Conservation (phyloP, 2,113 vertebrate genomes). For the Ptyas mucosa region DNA sequence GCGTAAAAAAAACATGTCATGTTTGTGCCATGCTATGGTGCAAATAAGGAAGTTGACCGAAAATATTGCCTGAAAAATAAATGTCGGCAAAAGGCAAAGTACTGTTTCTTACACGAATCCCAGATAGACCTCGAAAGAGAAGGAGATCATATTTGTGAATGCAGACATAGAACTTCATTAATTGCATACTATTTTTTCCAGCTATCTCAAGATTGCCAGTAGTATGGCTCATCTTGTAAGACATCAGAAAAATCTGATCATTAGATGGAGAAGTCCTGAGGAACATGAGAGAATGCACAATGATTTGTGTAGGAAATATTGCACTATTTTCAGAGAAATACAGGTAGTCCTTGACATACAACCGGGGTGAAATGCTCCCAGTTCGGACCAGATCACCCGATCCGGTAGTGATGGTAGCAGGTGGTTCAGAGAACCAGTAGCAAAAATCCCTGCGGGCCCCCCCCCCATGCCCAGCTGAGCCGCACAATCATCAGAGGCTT, state of each 20-base stretch:
- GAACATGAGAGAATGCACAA: neutral
- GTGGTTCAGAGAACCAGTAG: too few relatives aligned
- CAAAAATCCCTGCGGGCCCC: too few relatives aligned
- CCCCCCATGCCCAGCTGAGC: too few relatives aligned
- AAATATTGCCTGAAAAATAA: neutral
- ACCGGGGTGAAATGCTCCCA: too few relatives aligned
- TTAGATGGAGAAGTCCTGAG: neutral
- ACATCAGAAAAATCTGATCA: neutral
- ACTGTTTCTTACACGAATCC: neutral
- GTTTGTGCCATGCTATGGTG: neutral
- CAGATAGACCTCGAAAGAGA: neutral
- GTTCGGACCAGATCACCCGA: too few relatives aligned
- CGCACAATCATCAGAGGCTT: too few relatives aligned
- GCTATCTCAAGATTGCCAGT: neutral
- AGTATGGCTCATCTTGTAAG: neutral
- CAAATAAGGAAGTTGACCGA: neutral
- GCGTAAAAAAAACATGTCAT: neutral
- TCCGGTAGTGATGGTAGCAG: too few relatives aligned
- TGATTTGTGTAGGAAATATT: neutral
- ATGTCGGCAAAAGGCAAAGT: neutral
- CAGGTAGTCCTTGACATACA: too few relatives aligned
- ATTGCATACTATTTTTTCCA: neutral
- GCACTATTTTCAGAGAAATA: neutral
- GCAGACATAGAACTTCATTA: neutral
- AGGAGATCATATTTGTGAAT: neutral